Base-by-base conservation (phyloP, 2,113 vertebrate species). In the Cynopterus brachyotis region DNA sequence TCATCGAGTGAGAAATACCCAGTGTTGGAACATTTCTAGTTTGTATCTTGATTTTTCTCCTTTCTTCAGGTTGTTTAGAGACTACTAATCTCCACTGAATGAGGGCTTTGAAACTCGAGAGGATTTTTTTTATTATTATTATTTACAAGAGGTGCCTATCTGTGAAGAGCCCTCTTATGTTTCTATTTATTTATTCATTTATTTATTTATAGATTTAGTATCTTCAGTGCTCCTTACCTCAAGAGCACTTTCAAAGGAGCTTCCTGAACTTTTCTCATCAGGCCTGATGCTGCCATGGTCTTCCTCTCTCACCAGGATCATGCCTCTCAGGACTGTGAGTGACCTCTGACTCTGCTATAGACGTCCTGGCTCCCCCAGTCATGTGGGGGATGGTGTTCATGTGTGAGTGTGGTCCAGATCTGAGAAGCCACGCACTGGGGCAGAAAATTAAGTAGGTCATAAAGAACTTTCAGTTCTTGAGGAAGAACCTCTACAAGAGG, bases 91-190 rank as follows among this genome's bases (percentile, higher is more conserved):
- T 72, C 67, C 50, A 66, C n/a, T 93, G 72, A 81, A 72, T 57
- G 94, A 89, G 78, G 85, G 81, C 85, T 97, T 92, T 82, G 80
- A 95, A 91, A 91, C 85, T 75, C 93, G 76, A 89, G 82, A 69
- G 55, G 45, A 50, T 4, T 32, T 80, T 83, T 92, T 82, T 42
- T 75, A 72, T 40, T 84, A 50, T 91, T 94, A 42, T 91, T 47
- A n/a, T 84, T 79, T 84, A 73, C 66, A 92, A 97, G 97, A 96
- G 88, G 88, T 89, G 78, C 85, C 97, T 95, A 87, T 47, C 70
- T 72, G 24, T 70, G 67, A 92, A 82, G 59, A 93, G 91, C 81
- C 92, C 96, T 96, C 95, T 96, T 76, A 40, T 67, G 79, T 94
- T 89, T 75, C 62, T 89, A 67, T 72, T 92, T 92, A 87, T 82